Evolutionary conservation across 2,797 vertebrate species (phyloP).

Genomic region (Picus viridis): DNA sequence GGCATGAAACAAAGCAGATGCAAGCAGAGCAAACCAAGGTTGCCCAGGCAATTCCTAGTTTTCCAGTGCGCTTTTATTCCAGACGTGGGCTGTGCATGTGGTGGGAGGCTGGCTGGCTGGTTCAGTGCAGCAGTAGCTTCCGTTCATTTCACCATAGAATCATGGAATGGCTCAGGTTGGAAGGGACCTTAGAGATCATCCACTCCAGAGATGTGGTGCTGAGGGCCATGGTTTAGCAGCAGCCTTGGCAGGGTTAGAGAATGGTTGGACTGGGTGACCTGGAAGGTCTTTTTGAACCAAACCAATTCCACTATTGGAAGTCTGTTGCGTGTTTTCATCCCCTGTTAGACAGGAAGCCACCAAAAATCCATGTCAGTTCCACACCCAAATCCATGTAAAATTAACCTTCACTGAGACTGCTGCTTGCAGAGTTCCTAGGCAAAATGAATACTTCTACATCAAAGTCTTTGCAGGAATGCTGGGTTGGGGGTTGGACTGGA

Average conservation of each 20-base stretch:
- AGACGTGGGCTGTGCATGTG: not conserved
- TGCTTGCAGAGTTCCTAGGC: not conserved
- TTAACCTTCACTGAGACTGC: not conserved
- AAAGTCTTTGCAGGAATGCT: not conserved
- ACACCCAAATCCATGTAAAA: not conserved
- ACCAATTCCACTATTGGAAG: too few relatives aligned
- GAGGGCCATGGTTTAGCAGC: too few relatives aligned
- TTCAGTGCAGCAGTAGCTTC: not conserved
- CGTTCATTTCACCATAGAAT: not conserved
- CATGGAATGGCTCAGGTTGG: too few relatives aligned
- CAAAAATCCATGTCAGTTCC: not conserved
- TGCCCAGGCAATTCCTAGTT: not conserved
- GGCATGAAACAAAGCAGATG: not conserved
- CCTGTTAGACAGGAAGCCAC: not conserved
- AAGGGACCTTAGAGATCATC: too few relatives aligned
- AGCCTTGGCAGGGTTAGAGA: too few relatives aligned
- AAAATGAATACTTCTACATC: not conserved
- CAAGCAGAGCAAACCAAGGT: not conserved
- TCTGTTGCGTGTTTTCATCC: not conserved
- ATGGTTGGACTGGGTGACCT: too few relatives aligned
- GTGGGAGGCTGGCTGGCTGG: not conserved
- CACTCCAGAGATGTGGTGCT: too few relatives aligned
- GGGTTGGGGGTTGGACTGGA: too few relatives aligned
- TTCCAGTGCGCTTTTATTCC: not conserved
- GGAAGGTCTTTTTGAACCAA: too few relatives aligned